Evolutionary conservation across 1,140 invertebrate species (phyloP).

Genomic region (Eupeodes corollae): DNA sequence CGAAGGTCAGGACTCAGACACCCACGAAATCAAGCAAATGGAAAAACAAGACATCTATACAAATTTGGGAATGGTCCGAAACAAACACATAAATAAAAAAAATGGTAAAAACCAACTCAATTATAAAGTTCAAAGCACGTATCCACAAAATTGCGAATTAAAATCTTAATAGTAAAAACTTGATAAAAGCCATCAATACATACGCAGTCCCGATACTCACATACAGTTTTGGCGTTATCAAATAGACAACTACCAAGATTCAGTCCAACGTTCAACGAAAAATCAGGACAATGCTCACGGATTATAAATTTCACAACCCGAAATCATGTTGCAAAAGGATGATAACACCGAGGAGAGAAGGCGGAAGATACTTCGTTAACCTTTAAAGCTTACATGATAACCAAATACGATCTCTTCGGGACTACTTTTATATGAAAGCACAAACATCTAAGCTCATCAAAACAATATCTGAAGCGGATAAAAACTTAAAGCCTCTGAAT

Average conservation of each 20-base stretch:
- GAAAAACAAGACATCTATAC: neutral
- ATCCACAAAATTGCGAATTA: neutral
- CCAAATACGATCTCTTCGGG: no score
- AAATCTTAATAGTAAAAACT: neutral
- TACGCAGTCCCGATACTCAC: neutral
- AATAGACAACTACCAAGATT: neutral
- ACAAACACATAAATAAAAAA: neutral
- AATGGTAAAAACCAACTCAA: neutral
- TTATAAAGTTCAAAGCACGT: neutral
- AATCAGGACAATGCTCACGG: neutral
- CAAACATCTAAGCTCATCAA: no score
- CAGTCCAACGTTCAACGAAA: neutral
- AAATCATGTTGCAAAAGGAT: no score
- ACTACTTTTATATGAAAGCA: no score
- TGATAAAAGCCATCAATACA: neutral
- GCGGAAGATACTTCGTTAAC: no score
- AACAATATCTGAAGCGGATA: no score
- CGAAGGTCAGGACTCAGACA: no score
- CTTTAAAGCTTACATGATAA: no score
- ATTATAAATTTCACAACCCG: neutral
- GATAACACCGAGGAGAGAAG: no score
- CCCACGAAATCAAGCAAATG: neutral
- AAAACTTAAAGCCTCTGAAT: no score
- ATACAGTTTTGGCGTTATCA: neutral
- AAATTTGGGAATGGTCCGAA: neutral